Conservation (phyloP, 2,888 invertebrate genomes). For the Athalia rosae region DNA sequence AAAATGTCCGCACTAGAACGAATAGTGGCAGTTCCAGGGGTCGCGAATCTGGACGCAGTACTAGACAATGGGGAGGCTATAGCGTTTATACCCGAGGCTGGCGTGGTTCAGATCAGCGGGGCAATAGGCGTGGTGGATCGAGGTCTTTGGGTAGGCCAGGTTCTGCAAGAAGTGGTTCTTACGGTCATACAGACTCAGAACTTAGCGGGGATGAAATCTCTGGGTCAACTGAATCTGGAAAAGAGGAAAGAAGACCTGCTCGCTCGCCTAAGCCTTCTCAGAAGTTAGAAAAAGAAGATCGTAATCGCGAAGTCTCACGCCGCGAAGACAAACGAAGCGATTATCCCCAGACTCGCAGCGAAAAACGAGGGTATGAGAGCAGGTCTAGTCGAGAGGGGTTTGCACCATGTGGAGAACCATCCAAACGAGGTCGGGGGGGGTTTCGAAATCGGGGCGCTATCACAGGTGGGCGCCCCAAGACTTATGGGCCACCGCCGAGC, state of each 20-base stretch:
- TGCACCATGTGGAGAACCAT: conserved; percentile 92
- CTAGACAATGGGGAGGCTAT: conserved; percentile 75
- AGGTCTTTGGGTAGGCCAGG: conserved; percentile 69
- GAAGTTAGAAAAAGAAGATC: conserved; percentile 78
- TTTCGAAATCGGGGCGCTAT: conserved; percentile 75
- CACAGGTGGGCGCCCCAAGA: conserved; percentile 80
- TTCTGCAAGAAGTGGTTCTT: conserved; percentile 73
- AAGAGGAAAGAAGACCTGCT: conserved; percentile 77
- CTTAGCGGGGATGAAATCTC: conserved; percentile 84
- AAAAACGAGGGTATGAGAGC: conserved; percentile 66
- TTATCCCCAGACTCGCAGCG: conserved; percentile 59
- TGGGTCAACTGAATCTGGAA: conserved; percentile 76
- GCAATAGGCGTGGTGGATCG: conserved; percentile 65
- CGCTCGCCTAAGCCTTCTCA: conserved; percentile 75
- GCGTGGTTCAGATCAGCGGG: conserved; percentile 74
- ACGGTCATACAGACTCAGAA: conserved; percentile 83
- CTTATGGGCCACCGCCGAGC: conserved; percentile 87
- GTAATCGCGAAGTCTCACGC: conserved; percentile 74
- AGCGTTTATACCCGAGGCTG: conserved; percentile 72
- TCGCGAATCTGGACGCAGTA: conserved; percentile 64
- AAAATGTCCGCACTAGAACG: conserved; percentile 67
- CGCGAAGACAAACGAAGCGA: conserved; percentile 67
- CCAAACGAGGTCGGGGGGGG: conserved; percentile 86
- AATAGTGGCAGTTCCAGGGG: conserved; percentile 75
- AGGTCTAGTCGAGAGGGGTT: conserved; percentile 80